Percentiles rank a stretch among this genome's conserved stretches.
Evolutionary conservation across 2,797 vertebrate genomes (phyloP).

Genomic region (Pseudotriccus pelzelni): DNA sequence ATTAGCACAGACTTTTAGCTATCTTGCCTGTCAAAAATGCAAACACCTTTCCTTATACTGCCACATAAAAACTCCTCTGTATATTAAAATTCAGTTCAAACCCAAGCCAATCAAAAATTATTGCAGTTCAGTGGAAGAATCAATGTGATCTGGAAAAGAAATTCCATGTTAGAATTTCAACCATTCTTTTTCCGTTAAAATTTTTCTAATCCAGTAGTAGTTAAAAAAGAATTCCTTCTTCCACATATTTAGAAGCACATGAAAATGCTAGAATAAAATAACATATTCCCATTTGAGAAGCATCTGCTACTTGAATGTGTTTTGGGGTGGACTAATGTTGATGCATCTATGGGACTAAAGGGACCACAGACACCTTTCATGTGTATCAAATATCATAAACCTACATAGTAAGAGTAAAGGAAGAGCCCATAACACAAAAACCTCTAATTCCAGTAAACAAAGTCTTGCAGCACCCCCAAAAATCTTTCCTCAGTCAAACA

Average conservation of each 20-base stretch:
- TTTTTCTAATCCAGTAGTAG: not conserved
- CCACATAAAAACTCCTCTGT: not conserved
- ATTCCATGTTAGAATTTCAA: not conserved
- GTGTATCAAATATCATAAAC: not conserved
- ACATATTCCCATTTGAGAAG: not conserved
- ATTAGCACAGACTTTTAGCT: not conserved
- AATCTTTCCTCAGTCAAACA: not conserved
- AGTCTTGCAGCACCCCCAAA: not conserved
- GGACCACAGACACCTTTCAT: not conserved
- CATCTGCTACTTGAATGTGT: not conserved
- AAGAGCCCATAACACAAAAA: not conserved
- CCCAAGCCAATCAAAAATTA: not conserved
- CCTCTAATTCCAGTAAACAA: not conserved
- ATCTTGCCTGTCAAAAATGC: not conserved
- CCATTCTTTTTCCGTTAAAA: not conserved
- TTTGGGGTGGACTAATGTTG: not conserved
- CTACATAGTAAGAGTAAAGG: not conserved
- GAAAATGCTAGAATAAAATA: not conserved
- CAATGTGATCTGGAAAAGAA: not conserved
- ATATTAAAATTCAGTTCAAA: not conserved
- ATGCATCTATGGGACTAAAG: not conserved
- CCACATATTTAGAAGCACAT: not conserved
- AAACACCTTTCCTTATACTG: not conserved
- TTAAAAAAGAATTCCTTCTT: not conserved
- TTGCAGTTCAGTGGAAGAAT: not conserved